phyloP scores from a whole-genome alignment of 1,140 invertebrate genomes.

The Brachionus plicatilis region DNA sequence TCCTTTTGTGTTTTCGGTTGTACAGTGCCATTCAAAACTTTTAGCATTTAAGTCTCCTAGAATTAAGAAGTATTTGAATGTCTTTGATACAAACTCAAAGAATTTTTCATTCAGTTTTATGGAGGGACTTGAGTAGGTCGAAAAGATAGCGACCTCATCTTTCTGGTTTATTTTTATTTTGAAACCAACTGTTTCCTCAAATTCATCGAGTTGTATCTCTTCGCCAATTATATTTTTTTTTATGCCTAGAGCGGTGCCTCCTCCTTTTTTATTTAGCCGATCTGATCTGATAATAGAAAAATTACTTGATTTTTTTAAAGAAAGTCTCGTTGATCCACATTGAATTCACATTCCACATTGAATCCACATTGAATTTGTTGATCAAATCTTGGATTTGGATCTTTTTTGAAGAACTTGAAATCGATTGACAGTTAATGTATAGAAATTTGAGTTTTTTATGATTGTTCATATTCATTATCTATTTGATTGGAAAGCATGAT shows the following conservation, averaged over 20 bases:
- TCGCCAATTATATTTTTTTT: neutral
- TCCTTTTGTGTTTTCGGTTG: neutral
- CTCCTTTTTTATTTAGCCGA: neutral
- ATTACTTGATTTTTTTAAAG: neutral
- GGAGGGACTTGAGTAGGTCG: neutral
- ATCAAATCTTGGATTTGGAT: neutral
- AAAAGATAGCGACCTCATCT: neutral
- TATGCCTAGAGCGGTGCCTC: neutral
- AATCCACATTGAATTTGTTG: neutral
- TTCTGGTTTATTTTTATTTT: neutral
- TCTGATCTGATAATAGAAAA: neutral
- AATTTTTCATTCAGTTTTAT: neutral
- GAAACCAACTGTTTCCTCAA: neutral
- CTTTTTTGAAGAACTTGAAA: neutral
- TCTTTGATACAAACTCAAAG: neutral
- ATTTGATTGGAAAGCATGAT: neutral
- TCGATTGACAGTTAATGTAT: neutral
- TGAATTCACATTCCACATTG: no score
- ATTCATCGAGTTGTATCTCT: neutral
- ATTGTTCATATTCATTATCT: neutral
- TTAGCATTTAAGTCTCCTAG: neutral
- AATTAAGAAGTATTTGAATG: neutral
- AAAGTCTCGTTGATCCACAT: constrained; percentile 13
- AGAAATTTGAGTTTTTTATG: neutral
- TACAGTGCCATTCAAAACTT: neutral